Base-by-base conservation (phyloP, 2,888 invertebrate species). In the Chrysolina haemoptera region DNA sequence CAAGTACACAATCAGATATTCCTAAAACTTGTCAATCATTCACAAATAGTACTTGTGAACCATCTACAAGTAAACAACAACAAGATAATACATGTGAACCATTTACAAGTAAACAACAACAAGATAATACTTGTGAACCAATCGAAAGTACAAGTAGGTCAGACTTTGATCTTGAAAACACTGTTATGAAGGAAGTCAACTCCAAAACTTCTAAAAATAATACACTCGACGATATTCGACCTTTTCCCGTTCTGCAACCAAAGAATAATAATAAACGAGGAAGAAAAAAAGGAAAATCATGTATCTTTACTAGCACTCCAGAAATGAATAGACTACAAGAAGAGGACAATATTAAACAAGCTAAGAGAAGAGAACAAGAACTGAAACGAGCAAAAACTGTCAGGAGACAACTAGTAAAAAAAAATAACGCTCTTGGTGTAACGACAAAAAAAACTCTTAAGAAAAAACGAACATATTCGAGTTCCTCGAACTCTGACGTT, bases 271-370 rank as follows among this genome's bases (percentile, higher is more conserved):
- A 35, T 62, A 62, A 68, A 59, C n/a, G 68, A 43, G 22, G 46
- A 16, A 62, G 62, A 68, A 68, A 68, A 22, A 68, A 68, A 35
- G 59, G 68, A 40, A 68, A 68, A 68, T 67, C 67, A 1, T 67
- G 53, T 67, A 67, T 67, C 35, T 67, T 50, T 35, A 67, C 67
- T 50, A 65, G 65, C n/a, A 65, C 50, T 46, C 48, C 67, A 27
- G 67, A 67, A 53, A 67, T 67, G 67, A 65, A 65, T 3, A 65
- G 65, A 46, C 10, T 65, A 65, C 4, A 43, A 27, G 27, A 27
- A 27, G 27, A 27, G 27, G 27, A 27, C 1, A 27, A 27, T 27
- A 27, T 27, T 27, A 27, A 27, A 27, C 27, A 27, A 27, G 27
- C 27, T 5, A 27, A 27, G 1, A 27, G 5, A 27, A 27, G 27